Evolutionary conservation across 1,140 invertebrate species (phyloP).

Genomic region (Bathynomus jamesi): DNA sequence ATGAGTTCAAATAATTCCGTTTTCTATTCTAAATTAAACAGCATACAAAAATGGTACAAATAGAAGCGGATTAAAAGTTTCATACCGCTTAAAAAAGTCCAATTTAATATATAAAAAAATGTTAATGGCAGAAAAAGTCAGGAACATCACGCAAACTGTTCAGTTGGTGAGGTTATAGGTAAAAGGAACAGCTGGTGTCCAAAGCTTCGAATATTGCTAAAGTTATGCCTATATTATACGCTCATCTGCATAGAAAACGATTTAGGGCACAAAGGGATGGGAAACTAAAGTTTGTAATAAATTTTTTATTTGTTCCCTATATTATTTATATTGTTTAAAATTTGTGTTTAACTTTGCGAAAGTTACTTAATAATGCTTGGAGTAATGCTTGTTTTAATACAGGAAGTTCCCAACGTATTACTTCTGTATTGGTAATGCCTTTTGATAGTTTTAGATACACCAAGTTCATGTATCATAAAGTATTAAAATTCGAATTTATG

Average conservation of each 20-base stretch:
- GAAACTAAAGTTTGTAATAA: neutral
- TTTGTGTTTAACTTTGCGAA: neutral
- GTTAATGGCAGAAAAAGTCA: neutral
- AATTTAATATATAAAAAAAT: too few species aligned
- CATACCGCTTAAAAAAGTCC: too few species aligned
- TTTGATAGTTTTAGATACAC: too few species aligned
- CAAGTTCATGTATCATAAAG: too few species aligned
- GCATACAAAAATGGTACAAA: too few species aligned
- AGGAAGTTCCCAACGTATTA: too few species aligned
- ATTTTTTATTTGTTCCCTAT: neutral
- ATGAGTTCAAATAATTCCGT: too few species aligned
- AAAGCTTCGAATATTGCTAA: neutral
- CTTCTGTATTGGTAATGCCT: too few species aligned
- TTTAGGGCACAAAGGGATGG: neutral
- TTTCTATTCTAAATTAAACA: too few species aligned
- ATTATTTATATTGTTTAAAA: neutral
- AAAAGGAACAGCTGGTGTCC: neutral
- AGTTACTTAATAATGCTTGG: neutral
- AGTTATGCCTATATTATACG: neutral
- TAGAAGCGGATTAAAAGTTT: too few species aligned
- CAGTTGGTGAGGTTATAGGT: neutral
- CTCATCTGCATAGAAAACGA: conserved; percentile 1
- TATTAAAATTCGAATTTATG: too few species aligned
- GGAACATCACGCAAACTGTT: neutral
- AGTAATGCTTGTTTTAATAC: too few species aligned